These are phyloP conservation scores for Pachyrhynchus sulphureomaculatus DNA, from an alignment of 1,140 invertebrate genomes.

Conservation along the genomic window DNA sequence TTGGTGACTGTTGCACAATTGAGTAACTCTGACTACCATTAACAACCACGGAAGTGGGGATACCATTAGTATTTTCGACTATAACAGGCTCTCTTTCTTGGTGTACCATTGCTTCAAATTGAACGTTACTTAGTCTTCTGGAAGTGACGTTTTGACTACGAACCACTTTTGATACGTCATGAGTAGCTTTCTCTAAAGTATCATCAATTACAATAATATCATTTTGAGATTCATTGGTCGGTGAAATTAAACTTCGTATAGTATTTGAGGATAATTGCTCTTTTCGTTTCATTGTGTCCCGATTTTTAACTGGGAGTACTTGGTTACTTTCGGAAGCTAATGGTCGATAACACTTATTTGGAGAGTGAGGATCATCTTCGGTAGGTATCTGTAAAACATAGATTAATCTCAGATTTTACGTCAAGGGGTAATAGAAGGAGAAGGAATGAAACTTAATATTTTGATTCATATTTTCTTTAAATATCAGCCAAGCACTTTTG, in stretches of 20 bases:
- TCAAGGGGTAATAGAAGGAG: background rate
- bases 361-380: conserved; percentile 46
- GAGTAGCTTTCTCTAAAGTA: too few species aligned
- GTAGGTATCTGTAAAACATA: conserved; percentile 21
- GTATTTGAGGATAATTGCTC: background rate
- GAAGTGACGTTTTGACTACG: background rate
- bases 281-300: background rate
- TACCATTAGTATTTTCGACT: background rate
- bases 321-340: conserved; percentile 46
- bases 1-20: background rate
- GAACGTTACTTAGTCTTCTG: too few species aligned
- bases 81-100: conserved; percentile 24
- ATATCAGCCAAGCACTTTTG: too few species aligned
- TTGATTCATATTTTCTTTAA: background rate
- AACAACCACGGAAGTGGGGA: background rate
- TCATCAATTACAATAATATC: too few species aligned
- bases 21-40: background rate
- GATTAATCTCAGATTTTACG: background rate
- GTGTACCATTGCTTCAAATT: conserved; percentile 35
- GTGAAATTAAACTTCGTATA: too few species aligned
- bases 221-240: too few species aligned
- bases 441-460: background rate
- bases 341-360: conserved; percentile 50
- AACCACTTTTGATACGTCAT: too few species aligned
- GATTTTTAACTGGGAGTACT: conserved; percentile 34